These are phyloP conservation scores for Rugalucina vietnamica DNA, from an alignment of 2,888 invertebrate species.

Conservation along the genomic window DNA sequence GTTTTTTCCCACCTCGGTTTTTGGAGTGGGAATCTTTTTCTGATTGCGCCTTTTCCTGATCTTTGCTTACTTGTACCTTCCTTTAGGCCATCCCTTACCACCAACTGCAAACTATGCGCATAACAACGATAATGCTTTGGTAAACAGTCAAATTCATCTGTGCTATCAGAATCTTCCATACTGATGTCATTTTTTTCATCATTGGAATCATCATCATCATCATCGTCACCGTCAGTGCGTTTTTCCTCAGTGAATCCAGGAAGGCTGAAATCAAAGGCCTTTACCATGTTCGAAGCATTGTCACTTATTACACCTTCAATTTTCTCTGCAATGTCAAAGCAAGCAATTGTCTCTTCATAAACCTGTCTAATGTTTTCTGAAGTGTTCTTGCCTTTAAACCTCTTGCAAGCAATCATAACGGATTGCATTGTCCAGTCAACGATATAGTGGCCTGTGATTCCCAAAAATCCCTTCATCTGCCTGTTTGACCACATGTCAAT, in stretches of 20 bases:
- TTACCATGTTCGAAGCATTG: constrained; percentile 55
- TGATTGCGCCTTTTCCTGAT: too few species aligned
- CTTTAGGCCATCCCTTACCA: constrained; percentile 4
- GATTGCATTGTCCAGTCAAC: constrained; percentile 32
- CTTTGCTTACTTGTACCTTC: too few species aligned
- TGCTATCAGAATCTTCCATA: neutral
- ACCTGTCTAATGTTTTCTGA: constrained; percentile 45
- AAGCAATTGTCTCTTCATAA: constrained; percentile 47
- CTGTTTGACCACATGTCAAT: constrained; percentile 53
- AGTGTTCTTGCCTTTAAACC: constrained; percentile 43
- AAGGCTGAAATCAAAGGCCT: constrained; percentile 36
- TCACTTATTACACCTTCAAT: constrained; percentile 34
- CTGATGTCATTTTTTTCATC: neutral
- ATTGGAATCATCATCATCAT: constrained; percentile 1
- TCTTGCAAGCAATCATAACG: constrained; percentile 35
- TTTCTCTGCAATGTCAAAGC: constrained; percentile 38
- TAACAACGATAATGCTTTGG: neutral
- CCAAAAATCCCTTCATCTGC: constrained; percentile 48
- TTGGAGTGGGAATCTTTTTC: too few species aligned
- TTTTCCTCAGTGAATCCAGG: constrained; percentile 16
- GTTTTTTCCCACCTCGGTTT: too few species aligned
- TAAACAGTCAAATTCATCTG: neutral
- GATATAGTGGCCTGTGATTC: constrained; percentile 50
- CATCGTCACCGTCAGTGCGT: neutral
- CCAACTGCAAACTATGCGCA: neutral